phyloP scores from a whole-genome alignment of 2,797 vertebrate genomes.

The Lacerta bilineata region DNA sequence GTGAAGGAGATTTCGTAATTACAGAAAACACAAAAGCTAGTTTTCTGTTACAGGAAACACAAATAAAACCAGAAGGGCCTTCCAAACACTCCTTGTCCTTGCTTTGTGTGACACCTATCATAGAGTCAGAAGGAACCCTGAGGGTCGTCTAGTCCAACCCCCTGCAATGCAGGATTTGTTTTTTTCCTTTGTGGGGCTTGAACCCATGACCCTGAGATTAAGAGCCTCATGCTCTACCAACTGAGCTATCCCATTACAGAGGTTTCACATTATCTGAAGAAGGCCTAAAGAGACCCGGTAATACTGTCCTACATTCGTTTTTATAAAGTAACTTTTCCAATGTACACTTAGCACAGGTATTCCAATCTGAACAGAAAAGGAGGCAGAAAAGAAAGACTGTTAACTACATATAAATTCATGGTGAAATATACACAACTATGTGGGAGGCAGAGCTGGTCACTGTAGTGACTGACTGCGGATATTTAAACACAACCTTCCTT shows the following conservation, averaged over 20 bases:
- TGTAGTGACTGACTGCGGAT: background rate
- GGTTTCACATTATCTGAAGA: background rate
- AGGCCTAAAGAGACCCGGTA: background rate
- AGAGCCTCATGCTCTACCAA: no score
- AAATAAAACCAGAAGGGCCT: background rate
- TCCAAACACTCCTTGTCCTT: background rate
- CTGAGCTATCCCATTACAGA: no score
- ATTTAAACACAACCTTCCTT: no score
- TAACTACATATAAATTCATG: background rate
- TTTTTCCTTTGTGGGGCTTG: no score
- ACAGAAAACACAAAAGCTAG: background rate
- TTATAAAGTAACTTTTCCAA: background rate
- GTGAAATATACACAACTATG: background rate
- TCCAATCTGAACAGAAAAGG: background rate
- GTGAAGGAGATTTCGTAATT: no score
- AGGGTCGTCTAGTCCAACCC: no score
- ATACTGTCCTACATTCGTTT: background rate
- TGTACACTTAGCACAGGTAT: background rate
- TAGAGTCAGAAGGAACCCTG: no score
- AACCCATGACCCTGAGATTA: no score
- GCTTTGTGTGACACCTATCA: background rate
- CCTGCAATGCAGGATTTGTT: no score
- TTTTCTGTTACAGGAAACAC: background rate
- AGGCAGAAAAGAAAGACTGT: no score
- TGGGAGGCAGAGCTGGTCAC: background rate